Conservation (phyloP, 2,888 invertebrate species). For the Stenchaetothrips biformis region DNA sequence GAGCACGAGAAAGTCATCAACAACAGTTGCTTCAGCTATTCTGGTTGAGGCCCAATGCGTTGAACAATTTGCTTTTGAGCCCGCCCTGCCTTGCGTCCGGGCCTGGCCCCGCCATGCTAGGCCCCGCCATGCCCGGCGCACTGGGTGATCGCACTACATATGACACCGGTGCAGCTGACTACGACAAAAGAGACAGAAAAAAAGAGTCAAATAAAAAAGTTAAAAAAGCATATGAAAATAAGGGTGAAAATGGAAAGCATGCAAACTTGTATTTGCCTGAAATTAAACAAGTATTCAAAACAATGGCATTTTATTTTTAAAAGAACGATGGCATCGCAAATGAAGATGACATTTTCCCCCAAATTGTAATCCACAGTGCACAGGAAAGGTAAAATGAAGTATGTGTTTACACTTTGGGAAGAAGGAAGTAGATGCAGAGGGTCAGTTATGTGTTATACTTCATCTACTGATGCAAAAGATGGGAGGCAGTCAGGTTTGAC, state of each 20-base stretch:
- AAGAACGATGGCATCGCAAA: neutral
- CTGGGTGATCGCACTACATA: constrained; percentile 20
- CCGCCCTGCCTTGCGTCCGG: constrained; percentile 62
- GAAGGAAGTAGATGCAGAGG: neutral
- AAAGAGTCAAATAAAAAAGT: constrained; percentile 45
- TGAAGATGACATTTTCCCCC: neutral
- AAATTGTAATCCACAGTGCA: neutral
- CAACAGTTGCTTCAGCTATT: constrained; percentile 34
- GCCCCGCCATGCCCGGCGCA: constrained; percentile 36
- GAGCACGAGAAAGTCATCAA: constrained; percentile 31
- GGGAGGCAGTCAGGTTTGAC: neutral
- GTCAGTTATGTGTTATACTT: neutral
- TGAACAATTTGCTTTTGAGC: constrained; percentile 80
- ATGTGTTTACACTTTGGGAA: neutral
- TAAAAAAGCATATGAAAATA: constrained; percentile 36
- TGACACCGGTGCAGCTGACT: constrained; percentile 42
- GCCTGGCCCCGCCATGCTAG: constrained; percentile 37
- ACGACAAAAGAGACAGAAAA: constrained; percentile 46
- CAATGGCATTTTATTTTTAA: neutral
- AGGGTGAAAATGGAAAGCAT: neutral
- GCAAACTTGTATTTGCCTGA: constrained; percentile 26
- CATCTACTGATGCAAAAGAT: neutral
- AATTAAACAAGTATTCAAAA: neutral
- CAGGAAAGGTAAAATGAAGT: neutral
- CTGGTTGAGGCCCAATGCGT: constrained; percentile 61